Evolutionary conservation across 2,113 vertebrate genomes (phyloP).

Genomic region (Phalacrocorax carbo): DNA sequence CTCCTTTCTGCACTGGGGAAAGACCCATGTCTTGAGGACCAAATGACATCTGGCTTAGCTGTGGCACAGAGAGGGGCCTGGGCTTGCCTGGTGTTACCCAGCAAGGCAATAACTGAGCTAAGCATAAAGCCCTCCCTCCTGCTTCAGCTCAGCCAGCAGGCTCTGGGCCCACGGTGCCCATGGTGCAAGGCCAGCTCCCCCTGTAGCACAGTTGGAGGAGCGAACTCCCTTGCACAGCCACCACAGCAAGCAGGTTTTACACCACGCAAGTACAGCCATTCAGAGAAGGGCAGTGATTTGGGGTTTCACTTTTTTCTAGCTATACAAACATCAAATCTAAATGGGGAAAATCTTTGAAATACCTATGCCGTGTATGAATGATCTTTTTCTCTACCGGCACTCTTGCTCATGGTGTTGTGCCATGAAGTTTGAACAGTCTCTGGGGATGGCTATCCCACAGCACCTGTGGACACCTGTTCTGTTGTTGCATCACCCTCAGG

Average conservation of each 20-base stretch:
- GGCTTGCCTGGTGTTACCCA: not conserved
- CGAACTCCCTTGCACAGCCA: rapidly evolving
- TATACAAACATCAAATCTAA: not conserved
- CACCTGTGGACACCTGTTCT: not conserved
- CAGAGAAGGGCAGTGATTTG: not conserved
- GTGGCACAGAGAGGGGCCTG: not conserved
- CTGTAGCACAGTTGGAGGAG: not conserved
- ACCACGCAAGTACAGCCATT: not conserved
- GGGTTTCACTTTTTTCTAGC: not conserved
- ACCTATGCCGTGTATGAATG: rapidly evolving
- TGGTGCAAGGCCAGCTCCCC: rapidly evolving
- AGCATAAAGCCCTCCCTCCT: not conserved
- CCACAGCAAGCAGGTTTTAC: not conserved
- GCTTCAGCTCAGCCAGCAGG: not conserved
- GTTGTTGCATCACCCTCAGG: not conserved
- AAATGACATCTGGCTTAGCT: not conserved
- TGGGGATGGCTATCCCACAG: not conserved
- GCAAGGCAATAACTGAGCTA: not conserved
- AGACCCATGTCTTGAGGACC: not conserved
- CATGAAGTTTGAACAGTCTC: not conserved
- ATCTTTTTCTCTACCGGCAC: not conserved
- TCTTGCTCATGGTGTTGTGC: not conserved
- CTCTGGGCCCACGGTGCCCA: rapidly evolving
- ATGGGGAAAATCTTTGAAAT: not conserved
- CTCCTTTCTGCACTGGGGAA: not conserved